phyloP scores from a whole-genome alignment of 2,797 vertebrate genomes.

The Fringilla coelebs region DNA sequence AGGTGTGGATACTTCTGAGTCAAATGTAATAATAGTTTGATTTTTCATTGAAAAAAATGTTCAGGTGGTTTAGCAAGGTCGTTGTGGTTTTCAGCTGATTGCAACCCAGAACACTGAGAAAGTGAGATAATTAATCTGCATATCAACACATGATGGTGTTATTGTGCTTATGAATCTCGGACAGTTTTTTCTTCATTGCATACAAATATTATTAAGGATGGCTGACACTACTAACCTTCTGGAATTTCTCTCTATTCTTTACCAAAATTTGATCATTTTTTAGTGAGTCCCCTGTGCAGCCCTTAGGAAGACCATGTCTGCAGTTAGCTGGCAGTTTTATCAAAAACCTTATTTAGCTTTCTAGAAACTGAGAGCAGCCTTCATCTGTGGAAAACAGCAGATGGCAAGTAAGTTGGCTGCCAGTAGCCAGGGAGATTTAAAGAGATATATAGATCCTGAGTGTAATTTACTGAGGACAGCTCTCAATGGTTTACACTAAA shows the following conservation, averaged over 20 bases:
- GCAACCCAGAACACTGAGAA: not conserved
- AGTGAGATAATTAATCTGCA: not conserved
- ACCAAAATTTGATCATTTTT: not conserved
- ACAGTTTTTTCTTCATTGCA: not conserved
- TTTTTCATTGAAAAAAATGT: not conserved
- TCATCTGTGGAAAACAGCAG: not conserved
- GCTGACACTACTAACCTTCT: not conserved
- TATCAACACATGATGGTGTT: not conserved
- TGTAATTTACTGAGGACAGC: not conserved
- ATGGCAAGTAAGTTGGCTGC: slow-evolving; percentile 22
- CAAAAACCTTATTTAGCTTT: slow-evolving; percentile 9
- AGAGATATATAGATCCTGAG: not conserved
- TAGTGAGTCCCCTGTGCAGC: not conserved
- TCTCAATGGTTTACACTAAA: slow-evolving; percentile 11
- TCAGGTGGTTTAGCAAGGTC: not conserved
- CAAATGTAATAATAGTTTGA: not conserved
- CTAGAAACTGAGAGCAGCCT: not conserved
- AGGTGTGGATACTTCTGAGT: not conserved
- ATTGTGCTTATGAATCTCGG: not conserved
- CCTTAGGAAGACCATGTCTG: not conserved
- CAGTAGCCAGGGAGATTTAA: slow-evolving; percentile 5
- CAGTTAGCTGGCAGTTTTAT: not conserved
- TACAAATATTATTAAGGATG: not conserved
- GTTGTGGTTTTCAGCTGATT: not conserved
- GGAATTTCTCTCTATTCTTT: not conserved